Evolutionary conservation across 2,113 vertebrate species (phyloP).

Genomic region (Nerophis lumbriciformis): DNA sequence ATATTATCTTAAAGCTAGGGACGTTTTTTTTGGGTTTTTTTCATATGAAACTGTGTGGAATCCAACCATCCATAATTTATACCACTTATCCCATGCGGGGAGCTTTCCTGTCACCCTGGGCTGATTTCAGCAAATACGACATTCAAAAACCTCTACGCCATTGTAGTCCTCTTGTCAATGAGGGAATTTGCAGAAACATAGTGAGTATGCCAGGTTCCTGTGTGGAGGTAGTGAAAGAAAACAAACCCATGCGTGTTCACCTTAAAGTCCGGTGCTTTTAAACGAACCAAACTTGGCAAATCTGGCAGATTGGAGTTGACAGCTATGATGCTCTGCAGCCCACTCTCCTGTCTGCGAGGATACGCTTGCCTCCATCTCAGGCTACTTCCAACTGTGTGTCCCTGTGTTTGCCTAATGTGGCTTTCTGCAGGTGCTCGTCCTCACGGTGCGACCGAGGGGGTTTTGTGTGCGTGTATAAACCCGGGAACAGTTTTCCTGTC

Average conservation of each 20-base stretch:
- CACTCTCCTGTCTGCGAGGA: slow-evolving; percentile 48
- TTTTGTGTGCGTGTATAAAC: slow-evolving; percentile 6
- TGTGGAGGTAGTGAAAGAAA: background rate
- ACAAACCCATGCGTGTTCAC: background rate
- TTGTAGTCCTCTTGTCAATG: too few relatives aligned
- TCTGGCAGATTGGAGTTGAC: slow-evolving; percentile 50
- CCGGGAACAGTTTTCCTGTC: slow-evolving; percentile 32
- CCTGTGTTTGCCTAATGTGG: slow-evolving; percentile 22
- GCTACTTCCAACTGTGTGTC: slow-evolving; percentile 41
- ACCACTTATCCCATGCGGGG: too few relatives aligned
- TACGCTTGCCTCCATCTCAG: slow-evolving; percentile 30
- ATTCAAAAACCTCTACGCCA: too few relatives aligned
- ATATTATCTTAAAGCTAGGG: too few relatives aligned
- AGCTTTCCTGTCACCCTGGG: too few relatives aligned
- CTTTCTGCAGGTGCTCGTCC: slow-evolving; percentile 14
- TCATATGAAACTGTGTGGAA: too few relatives aligned
- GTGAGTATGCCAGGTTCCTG: too few relatives aligned
- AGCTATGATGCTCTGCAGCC: slow-evolving; percentile 40
- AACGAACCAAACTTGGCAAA: slow-evolving; percentile 12
- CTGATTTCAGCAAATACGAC: too few relatives aligned
- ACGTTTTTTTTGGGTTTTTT: too few relatives aligned
- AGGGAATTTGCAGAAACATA: too few relatives aligned
- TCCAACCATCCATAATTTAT: too few relatives aligned
- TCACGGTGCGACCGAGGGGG: background rate
- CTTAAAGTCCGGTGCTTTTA: background rate